phyloP scores from a whole-genome alignment of 1,140 invertebrate species.

The Sycophaga agraensis region DNA sequence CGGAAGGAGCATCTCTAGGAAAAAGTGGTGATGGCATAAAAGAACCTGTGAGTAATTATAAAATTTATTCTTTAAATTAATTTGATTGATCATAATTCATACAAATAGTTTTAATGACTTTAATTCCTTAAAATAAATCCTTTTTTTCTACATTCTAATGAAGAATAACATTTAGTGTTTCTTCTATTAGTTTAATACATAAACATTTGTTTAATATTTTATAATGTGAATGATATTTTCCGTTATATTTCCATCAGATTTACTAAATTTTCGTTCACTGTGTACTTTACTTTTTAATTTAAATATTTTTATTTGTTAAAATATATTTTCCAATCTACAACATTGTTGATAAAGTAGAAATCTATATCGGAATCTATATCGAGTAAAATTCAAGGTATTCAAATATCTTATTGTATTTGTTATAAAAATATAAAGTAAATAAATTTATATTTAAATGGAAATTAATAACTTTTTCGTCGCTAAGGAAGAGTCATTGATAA shows the following conservation, averaged over 20 bases:
- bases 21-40: conserved; percentile 70
- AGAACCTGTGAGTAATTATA: conserved; percentile 73
- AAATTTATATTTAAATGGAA: no score
- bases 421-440: background rate
- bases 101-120: background rate
- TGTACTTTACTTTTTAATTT: no score
- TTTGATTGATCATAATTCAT: background rate
- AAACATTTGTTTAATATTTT: no score
- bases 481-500: no score
- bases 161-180: no score
- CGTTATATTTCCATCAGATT: no score
- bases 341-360: background rate
- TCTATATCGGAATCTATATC: background rate
- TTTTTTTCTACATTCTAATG: no score
- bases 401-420: background rate
- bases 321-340: background rate
- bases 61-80: background rate
- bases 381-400: background rate
- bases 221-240: no score
- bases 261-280: no score
- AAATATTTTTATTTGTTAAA: background rate
- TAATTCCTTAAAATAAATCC: no score
- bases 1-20: conserved; percentile 81
- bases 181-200: no score
- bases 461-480: no score